Base-by-base conservation (phyloP, 2,113 vertebrate genomes). In the Eulemur macaco region DNA sequence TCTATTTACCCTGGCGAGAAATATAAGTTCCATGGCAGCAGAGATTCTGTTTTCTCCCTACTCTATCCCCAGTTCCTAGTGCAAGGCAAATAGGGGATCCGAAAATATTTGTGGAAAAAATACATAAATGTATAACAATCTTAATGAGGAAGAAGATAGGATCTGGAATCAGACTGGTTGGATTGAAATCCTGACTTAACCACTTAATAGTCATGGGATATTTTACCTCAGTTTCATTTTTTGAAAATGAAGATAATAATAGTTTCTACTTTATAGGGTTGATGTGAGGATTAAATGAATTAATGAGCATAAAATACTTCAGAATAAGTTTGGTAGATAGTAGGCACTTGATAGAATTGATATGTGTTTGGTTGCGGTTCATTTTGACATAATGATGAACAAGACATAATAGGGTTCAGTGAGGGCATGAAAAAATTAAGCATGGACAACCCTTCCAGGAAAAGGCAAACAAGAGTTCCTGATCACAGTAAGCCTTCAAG, bases 171-270 rank as follows among this genome's bases (percentile, higher is more conserved):
- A 88, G 34, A 85, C 58, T 81, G 25, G 21, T 34, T 81, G 73
- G 47, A 78, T 29, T 60, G n/a, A 93, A 82, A 69, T 81, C 60
- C 31, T 71, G 63, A 91, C 37, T 81, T 50, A 27, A 88, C 29
- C 47, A 92, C 54, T 82, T 63, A 42, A 20, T 74, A 86, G 86
- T 27, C 8, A 5, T 87, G 60, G n/a, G 47, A 68, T 76, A 73
- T 68, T 96, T 96, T 68, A 82, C 50, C 45, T 64, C 45, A 34
- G n/a, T 31, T 86, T 66, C 18, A 14, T 66, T 34, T 81, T 69
- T 63, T 74, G n/a, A 82, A 94, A 91, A 95, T 66, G 18, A 95
- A 95, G 39, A 71, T 66, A 96, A 90, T 64, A 80, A 29, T 42
- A 91, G 3, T 73, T 39, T 71, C n/a, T 92, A 84, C 42, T 31